Base-by-base conservation (phyloP, 2,888 invertebrate genomes). In the Caenorhabditis becei region DNA sequence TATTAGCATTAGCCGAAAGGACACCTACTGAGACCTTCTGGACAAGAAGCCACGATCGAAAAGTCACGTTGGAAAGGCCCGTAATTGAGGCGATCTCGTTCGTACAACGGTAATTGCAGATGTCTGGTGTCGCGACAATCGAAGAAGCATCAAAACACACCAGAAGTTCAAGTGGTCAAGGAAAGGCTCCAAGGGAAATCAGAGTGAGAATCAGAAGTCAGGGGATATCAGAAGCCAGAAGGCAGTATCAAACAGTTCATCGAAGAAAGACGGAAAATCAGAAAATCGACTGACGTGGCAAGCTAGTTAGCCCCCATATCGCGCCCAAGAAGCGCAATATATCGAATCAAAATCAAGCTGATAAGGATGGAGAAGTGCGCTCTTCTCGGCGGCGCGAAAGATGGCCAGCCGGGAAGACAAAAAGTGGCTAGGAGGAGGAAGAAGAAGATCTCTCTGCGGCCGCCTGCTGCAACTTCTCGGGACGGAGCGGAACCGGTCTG, bases 1-100 rank as follows among this genome's bases (percentile, higher is more conserved):
- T 63, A 72, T 72, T 72, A 72, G 63, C 72, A 63, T 72, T 35
- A 72, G 71, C 62, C 59, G 67, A 67, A 62, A 63, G 72, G 63
- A 49, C 72, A 63, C 2, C 24, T 56, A 24, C 35, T 28, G 53
- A 62, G 24, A 49, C 20, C 10, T 41, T 58, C 58, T 58, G 35
- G 71, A 71, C 41, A 56, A 59, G 28, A 41, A 67, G 26, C 26
- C 11, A 18, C 18, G 37, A 53, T 18, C 35, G 28, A 56, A 47
- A 66, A 11, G 41, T 24, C 54, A 35, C 59, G 3, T 41, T 3
- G 4, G 32, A 10, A 4, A 4, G 32, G 32, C 20, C 51, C 61
- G 35, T 62, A 71, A 71, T 71, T 62, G 70, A 62, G 61, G 61
- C 61, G 37, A 62, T 51, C 53, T 24, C 47, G 49, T 51, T 11